Conservation (phyloP, 2,113 vertebrate genomes). For the Amazona vittata region DNA sequence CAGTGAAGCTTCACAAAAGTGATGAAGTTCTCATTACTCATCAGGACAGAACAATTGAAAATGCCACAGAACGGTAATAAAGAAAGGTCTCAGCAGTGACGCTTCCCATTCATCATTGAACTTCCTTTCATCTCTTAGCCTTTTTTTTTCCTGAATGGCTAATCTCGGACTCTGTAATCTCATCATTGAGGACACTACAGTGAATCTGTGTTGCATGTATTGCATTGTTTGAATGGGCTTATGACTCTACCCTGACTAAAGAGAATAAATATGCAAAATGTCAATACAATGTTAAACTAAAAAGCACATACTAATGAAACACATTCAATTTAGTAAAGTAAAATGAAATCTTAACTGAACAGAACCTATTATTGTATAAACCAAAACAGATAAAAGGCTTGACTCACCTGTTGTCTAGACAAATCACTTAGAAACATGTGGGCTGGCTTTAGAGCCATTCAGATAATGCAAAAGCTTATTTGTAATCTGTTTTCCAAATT, state of each 20-base stretch:
- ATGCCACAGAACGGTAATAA: not conserved
- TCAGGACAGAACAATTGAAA: not conserved
- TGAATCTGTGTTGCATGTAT: not conserved
- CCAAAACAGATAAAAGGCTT: slow-evolving; percentile 42
- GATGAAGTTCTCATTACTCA: not conserved
- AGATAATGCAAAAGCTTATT: slow-evolving; percentile 21
- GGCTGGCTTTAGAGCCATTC: slow-evolving; percentile 47
- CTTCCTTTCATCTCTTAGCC: not conserved
- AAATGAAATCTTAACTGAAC: slow-evolving; percentile 62
- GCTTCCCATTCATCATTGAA: not conserved
- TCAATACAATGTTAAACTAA: slow-evolving; percentile 15
- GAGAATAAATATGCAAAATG: slow-evolving; percentile 38
- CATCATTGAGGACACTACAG: not conserved
- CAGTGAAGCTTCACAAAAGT: not conserved
- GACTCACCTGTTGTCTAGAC: slow-evolving; percentile 62
- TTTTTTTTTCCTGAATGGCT: not conserved
- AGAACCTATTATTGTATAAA: slow-evolving; percentile 55
- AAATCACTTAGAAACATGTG: slow-evolving; percentile 33
- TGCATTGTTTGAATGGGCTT: fast-evolving
- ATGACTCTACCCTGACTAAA: not conserved
- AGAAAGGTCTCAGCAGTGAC: not conserved
- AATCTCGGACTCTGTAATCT: not conserved
- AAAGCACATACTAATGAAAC: slow-evolving; percentile 43
- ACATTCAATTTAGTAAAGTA: slow-evolving; percentile 50
- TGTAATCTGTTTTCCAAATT: slow-evolving; percentile 20